Evolutionary conservation across 2,888 invertebrate genomes (phyloP).

Genomic region (Cantharis lateralis): DNA sequence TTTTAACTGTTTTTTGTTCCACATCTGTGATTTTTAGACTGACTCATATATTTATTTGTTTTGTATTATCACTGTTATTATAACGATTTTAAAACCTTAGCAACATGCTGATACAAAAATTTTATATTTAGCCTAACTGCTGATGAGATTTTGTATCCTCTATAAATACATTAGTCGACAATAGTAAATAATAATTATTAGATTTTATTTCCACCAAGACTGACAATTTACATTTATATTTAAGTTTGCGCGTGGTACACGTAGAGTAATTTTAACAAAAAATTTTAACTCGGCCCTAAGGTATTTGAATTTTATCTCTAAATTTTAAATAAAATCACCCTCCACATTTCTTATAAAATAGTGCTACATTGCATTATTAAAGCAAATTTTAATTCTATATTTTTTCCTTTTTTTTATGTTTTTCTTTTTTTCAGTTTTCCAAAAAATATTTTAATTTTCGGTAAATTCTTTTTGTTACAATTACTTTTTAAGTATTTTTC

Average conservation of each 20-base stretch:
- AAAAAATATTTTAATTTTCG: no score
- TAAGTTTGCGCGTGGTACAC: background rate
- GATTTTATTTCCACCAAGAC: background rate
- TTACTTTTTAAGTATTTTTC: no score
- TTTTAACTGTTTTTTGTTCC: slow-evolving; percentile 45
- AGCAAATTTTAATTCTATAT: no score
- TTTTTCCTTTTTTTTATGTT: no score
- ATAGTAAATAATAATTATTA: background rate
- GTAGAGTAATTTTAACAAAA: background rate
- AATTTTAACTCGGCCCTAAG: no score
- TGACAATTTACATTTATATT: background rate
- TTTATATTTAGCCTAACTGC: background rate
- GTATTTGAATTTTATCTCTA: no score
- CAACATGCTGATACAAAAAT: background rate
- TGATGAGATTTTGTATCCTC: background rate
- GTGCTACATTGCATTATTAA: no score
- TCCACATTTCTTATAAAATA: no score
- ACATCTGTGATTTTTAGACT: slow-evolving; percentile 74
- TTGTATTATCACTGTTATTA: slow-evolving; percentile 7
- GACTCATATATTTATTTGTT: slow-evolving; percentile 50
- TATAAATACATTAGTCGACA: background rate
- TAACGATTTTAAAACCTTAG: background rate
- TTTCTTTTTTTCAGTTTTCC: no score
- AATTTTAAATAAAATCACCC: no score
- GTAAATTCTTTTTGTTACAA: no score